Conservation (phyloP, 2,797 vertebrate genomes). For the Premnoplex brunnescens region DNA sequence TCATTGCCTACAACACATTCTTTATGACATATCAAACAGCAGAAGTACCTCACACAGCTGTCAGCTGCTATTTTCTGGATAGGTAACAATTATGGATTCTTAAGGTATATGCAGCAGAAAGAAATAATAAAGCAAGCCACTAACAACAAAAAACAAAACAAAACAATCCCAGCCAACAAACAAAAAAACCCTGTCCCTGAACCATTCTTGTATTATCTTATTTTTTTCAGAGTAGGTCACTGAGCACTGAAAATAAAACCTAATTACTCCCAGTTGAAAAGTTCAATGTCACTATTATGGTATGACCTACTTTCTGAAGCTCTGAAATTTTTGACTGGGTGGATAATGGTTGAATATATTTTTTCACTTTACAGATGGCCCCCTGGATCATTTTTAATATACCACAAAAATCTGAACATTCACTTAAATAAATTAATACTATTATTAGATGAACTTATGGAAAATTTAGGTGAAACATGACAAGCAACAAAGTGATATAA, state of each 20-base stretch:
- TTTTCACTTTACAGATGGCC: not conserved
- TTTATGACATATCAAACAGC: conserved; percentile 40
- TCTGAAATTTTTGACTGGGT: conserved; percentile 45
- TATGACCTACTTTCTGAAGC: conserved; percentile 83
- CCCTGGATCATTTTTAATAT: not conserved
- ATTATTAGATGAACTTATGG: conserved; percentile 27
- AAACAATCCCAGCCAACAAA: not conserved
- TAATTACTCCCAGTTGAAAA: conserved; percentile 86
- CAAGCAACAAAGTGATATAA: not conserved
- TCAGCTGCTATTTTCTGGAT: conserved; percentile 36
- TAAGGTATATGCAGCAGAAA: conserved; percentile 20
- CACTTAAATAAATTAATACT: conserved; percentile 22
- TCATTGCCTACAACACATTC: conserved; percentile 26
- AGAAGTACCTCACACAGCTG: not conserved
- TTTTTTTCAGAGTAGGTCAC: conserved; percentile 70
- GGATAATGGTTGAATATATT: conserved; percentile 23
- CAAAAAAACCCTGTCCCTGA: not conserved
- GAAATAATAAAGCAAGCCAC: not conserved
- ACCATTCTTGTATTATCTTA: conserved; percentile 47
- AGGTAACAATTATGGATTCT: conserved; percentile 56
- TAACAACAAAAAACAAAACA: not conserved
- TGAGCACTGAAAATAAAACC: conserved; percentile 79
- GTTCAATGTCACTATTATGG: conserved; percentile 81
- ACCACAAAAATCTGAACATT: conserved; percentile 24
- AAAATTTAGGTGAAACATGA: conserved; percentile 8